These are phyloP conservation scores for Panthera leo DNA, from an alignment of 2,113 vertebrate species.

Conservation along the genomic window DNA sequence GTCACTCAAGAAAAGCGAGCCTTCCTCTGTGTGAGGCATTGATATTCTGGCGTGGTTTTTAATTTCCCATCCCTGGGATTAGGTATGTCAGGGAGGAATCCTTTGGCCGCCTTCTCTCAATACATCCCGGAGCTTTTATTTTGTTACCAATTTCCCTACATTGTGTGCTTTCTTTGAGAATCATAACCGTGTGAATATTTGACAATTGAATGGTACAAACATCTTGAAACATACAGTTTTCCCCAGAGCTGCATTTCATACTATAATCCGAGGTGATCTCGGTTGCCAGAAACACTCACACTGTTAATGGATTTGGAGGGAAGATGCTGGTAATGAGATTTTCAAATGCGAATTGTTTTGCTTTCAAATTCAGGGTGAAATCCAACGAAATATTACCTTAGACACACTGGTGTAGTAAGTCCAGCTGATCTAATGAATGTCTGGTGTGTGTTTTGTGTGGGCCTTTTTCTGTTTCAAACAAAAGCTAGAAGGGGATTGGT, in stretches of 20 bases:
- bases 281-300: constrained; percentile 74
- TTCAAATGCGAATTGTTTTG: constrained; percentile 77
- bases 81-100: constrained; percentile 64
- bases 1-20: neutral
- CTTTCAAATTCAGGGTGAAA: constrained; percentile 76
- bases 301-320: constrained; percentile 77
- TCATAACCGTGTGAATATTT: constrained; percentile 76
- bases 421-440: constrained; percentile 51
- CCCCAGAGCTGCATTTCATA: constrained; percentile 72
- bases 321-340: constrained; percentile 79
- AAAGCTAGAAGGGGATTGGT: neutral
- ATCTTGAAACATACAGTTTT: constrained; percentile 63
- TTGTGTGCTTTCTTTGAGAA: constrained; percentile 77
- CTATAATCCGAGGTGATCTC: constrained; percentile 76
- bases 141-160: constrained; percentile 76
- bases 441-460: neutral
- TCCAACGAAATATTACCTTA: constrained; percentile 62
- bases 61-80: constrained; percentile 69
- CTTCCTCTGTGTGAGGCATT: constrained; percentile 28
- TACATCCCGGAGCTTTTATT: constrained; percentile 66
- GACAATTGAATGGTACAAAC: constrained; percentile 75
- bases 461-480: constrained; percentile 47
- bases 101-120: constrained; percentile 56
- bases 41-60: constrained; percentile 70
- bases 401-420: constrained; percentile 11